Conservation (phyloP, 2,888 invertebrate species). For the Diaprepes abbreviatus region DNA sequence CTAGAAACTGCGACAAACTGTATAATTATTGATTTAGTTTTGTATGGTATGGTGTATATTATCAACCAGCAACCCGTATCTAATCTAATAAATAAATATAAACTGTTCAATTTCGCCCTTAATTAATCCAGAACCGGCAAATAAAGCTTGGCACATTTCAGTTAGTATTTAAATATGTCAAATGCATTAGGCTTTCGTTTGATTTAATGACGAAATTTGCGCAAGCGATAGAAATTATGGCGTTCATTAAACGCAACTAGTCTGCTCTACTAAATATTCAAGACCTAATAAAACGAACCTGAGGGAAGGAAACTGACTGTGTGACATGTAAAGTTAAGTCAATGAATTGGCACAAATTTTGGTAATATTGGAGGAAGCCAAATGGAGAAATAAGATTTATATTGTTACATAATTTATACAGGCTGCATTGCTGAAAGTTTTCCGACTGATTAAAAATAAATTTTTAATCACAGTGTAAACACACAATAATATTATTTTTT, state of each 20-base stretch:
- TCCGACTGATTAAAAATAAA: too few relatives aligned
- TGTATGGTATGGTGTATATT: too few relatives aligned
- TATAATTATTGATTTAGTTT: too few relatives aligned
- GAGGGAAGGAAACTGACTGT: constrained; percentile 7
- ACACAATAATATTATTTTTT: too few relatives aligned
- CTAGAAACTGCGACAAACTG: too few relatives aligned
- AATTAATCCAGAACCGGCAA: constrained; percentile 9
- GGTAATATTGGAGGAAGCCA: neutral
- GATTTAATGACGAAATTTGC: constrained; percentile 21
- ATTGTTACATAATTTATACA: neutral
- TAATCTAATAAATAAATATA: constrained; percentile 16
- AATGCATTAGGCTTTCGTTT: constrained; percentile 39
- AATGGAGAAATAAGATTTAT: neutral
- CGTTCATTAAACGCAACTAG: constrained; percentile 44
- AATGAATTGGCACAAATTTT: constrained; percentile 17
- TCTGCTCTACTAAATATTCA: constrained; percentile 37
- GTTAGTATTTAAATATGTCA: constrained; percentile 44
- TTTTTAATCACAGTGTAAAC: too few relatives aligned
- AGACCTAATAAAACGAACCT: constrained; percentile 35
- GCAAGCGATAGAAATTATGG: constrained; percentile 34
- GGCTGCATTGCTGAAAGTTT: too few relatives aligned
- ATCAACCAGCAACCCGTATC: neutral
- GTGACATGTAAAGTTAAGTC: constrained; percentile 32
- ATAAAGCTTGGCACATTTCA: constrained; percentile 24
- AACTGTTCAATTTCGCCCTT: constrained; percentile 17